Conservation (phyloP, 2,797 vertebrate species). For the Pangasius mekongensis region DNA sequence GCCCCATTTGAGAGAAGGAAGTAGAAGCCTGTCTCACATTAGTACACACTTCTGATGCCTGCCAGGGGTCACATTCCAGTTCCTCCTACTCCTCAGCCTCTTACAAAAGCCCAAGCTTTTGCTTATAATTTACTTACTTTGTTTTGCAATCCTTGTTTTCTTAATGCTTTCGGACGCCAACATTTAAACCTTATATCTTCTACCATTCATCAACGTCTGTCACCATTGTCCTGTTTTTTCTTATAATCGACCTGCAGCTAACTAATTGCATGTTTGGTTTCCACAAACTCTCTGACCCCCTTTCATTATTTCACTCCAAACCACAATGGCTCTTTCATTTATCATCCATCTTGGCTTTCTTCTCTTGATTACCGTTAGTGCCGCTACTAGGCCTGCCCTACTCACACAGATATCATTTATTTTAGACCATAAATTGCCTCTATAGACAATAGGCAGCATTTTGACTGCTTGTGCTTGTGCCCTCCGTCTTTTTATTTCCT, state of each 20-base stretch:
- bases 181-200: neutral
- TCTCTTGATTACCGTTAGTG: neutral
- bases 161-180: neutral
- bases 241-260: neutral
- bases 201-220: neutral
- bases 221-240: neutral
- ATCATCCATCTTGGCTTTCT: constrained; percentile 14
- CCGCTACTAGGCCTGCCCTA: neutral
- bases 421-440: constrained; percentile 30
- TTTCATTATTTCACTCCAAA: constrained; percentile 15
- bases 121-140: neutral
- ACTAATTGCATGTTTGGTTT: constrained; percentile 18
- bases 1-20: constrained; percentile 13
- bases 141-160: neutral
- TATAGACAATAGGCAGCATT: neutral
- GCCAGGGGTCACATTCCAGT: constrained; percentile 62
- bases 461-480: neutral
- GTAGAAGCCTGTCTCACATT: constrained; percentile 62
- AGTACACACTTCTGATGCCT: constrained; percentile 62
- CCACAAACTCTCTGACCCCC: neutral
- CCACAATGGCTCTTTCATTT: neutral
- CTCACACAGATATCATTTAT: constrained; percentile 48
- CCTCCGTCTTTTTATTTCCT: neutral
- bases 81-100: neutral
- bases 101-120: constrained; percentile 1